A percentile compares a stretch with the other conserved stretches of the same genome.
Evolutionary conservation across 2,797 vertebrate genomes (phyloP).

Genomic region (Synaphobranchus kaupii): DNA sequence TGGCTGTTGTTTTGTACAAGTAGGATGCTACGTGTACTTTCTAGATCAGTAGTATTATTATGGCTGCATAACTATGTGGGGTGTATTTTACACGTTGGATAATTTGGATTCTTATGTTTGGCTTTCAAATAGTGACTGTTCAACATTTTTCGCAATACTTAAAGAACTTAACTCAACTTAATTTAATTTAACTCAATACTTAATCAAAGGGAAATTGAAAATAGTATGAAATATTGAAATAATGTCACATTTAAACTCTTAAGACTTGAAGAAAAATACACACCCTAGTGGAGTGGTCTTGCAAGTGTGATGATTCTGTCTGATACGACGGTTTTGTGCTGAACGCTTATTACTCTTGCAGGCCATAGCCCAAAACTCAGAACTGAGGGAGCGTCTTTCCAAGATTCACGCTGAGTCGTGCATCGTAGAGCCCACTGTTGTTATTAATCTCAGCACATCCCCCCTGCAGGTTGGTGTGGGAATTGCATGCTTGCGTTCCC

Average conservation of each 20-base stretch:
- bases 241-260: neutral
- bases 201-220: neutral
- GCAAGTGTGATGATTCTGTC: slow-evolving; percentile 8
- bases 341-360: slow-evolving; percentile 66
- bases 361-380: slow-evolving; percentile 94
- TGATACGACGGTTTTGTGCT: slow-evolving; percentile 1
- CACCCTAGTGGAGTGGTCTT: slow-evolving; percentile 3
- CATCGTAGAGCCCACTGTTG: slow-evolving; percentile 83
- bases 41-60: neutral
- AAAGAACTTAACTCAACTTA: neutral
- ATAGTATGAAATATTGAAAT: neutral
- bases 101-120: neutral
- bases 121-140: neutral
- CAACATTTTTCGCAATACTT: neutral
- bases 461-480: slow-evolving; percentile 88
- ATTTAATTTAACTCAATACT: neutral
- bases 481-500: slow-evolving; percentile 49
- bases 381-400: slow-evolving; percentile 92
- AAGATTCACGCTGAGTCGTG: slow-evolving; percentile 95
- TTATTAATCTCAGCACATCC: slow-evolving; percentile 81
- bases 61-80: neutral
- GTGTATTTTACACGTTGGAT: neutral
- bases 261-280: neutral
- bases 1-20: neutral
- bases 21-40: neutral